Evolutionary conservation across 2,888 invertebrate species (phyloP), one percentile per base, ranked within the genome.

Genomic region (Platypus cylindrus): DNA sequence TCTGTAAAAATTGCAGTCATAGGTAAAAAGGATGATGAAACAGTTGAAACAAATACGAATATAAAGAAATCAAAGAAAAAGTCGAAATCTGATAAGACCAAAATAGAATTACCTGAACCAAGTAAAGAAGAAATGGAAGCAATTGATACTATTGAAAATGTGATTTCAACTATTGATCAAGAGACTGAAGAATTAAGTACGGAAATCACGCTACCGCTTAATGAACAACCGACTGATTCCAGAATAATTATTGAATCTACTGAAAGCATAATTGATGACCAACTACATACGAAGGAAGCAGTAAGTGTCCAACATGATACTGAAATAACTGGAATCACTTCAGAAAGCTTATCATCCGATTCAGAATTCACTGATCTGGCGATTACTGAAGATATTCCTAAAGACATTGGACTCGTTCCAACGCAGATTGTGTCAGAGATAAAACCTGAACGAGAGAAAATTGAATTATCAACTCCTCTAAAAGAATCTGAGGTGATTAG

Each of bases 1-100:
- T 53, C 51, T 35, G 48, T 57, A 8, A 46, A 53, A 13, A 52
- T 47, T 31, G 51, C 47, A 15, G 45, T 55, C 11, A 40, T 46
- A 37, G 31, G 34, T 18, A 31, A 31, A 16, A 34, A 38, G 17
- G 32, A 15, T n/a, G 33, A 37, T 13, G 32, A 37, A 32, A 22
- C 45, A 35, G 23, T 15, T 9, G 40, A 40, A 14, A 35, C 26
- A 31, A n/a, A n/a, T n/a, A n/a, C n/a, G n/a, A n/a, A n/a, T n/a
- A n/a, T n/a, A n/a, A 43, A 37, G 24, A 20, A 24, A 15, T 30
- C 29, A 26, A 43, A 36, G 16, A 22, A 24, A 17, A 20, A 22
- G 36, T n/a, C n/a, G n/a, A n/a, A n/a, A n/a, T n/a, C n/a, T n/a
- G 34, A 26, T 5, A 32, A 32, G 32, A 28, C 32, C 3, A 32